These are phyloP conservation scores for Lottia scabra DNA, from an alignment of 2,888 invertebrate genomes.

Conservation along the genomic window DNA sequence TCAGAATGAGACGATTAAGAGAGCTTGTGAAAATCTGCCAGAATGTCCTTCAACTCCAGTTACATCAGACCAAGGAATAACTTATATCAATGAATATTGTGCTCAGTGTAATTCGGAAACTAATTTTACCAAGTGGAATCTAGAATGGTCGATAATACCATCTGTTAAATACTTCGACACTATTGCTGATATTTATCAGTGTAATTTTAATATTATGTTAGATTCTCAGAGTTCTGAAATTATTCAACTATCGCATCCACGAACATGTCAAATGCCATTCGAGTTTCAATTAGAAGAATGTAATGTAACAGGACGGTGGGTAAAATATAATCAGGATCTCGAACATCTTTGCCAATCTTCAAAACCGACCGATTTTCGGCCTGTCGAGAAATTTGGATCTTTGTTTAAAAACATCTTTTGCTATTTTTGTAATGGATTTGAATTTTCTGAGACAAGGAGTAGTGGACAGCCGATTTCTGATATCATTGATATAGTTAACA, in stretches of 20 bases:
- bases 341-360: not conserved
- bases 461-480: not conserved
- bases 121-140: not conserved
- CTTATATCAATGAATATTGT: not conserved
- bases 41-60: not conserved
- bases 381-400: not conserved
- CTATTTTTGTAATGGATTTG: constrained; percentile 25
- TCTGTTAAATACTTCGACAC: too few relatives aligned
- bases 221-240: too few relatives aligned
- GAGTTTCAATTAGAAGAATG: not conserved
- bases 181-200: too few relatives aligned
- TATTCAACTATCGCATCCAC: too few relatives aligned
- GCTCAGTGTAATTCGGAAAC: not conserved
- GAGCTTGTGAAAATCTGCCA: not conserved
- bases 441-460: not conserved
- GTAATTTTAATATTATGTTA: too few relatives aligned
- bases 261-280: too few relatives aligned
- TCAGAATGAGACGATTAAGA: not conserved
- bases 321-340: not conserved
- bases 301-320: not conserved
- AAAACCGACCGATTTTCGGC: too few relatives aligned
- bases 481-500: not conserved
- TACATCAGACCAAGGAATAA: not conserved
- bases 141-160: not conserved
- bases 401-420: constrained; percentile 34